Evolutionary conservation across 1,140 invertebrate genomes (phyloP).

Genomic region (Ectropis grisescens): DNA sequence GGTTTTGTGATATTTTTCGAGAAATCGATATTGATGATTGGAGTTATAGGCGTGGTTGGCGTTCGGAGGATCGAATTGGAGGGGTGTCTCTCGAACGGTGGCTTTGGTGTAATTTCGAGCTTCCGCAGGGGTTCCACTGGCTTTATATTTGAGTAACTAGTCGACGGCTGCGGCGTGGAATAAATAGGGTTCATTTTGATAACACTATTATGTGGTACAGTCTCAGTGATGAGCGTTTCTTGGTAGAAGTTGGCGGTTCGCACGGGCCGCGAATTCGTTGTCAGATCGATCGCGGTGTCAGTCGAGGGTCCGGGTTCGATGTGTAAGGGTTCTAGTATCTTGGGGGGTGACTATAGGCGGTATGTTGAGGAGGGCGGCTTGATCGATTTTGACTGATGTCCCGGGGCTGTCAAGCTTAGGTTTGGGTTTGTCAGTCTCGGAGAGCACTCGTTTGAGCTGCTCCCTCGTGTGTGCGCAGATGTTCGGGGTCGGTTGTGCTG

Average conservation of each 20-base stretch:
- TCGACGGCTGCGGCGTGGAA: conserved; percentile 45
- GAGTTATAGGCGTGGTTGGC: conserved; percentile 23
- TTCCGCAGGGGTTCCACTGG: conserved; percentile 21
- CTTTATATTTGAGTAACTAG: conserved; percentile 29
- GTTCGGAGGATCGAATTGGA: conserved; percentile 2
- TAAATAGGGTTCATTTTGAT: conserved; percentile 52
- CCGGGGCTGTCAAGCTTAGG: no score
- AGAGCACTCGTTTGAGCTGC: conserved; percentile 19
- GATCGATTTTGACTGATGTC: conserved; percentile 5
- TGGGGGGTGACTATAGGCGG: conserved; percentile 4
- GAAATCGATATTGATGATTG: conserved; percentile 59
- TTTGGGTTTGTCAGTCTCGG: no score
- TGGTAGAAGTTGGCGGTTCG: conserved; percentile 54
- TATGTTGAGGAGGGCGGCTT: conserved; percentile 17
- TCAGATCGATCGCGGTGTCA: conserved; percentile 46
- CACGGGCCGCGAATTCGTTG: conserved; percentile 30
- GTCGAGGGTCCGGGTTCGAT: no score
- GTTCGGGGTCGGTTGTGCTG: conserved; percentile 8
- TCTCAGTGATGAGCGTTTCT: conserved; percentile 42
- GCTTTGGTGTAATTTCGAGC: conserved; percentile 31
- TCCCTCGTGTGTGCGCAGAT: conserved; percentile 19
- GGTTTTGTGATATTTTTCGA: conserved; percentile 42
- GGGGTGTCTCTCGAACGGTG: conserved; percentile 7
- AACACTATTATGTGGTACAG: conserved; percentile 38
- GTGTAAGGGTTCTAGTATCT: conserved; percentile 19